Evolutionary conservation across 2,888 invertebrate genomes (phyloP).

Genomic region (Yponomeuta malinellus): DNA sequence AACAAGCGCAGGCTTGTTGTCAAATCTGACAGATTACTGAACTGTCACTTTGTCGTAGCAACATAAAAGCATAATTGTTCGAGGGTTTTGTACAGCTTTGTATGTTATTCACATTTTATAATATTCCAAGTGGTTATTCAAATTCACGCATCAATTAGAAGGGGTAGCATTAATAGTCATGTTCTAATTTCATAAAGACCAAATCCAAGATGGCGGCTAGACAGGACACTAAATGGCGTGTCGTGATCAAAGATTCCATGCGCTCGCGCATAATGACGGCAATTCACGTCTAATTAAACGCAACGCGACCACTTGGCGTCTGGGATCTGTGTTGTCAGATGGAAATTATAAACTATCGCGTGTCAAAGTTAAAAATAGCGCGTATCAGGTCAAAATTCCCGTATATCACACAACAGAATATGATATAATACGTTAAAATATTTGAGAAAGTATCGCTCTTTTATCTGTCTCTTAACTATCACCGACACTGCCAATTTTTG

Average conservation of each 20-base stretch:
- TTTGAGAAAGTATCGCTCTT: too few species aligned
- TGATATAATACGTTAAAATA: too few species aligned
- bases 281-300: conserved; percentile 1
- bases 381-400: too few species aligned
- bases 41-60: too few species aligned
- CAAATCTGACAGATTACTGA: too few species aligned
- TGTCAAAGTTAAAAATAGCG: too few species aligned
- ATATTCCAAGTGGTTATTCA: neutral
- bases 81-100: neutral
- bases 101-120: neutral
- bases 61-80: neutral
- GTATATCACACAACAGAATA: too few species aligned
- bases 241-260: neutral
- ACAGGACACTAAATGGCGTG: neutral
- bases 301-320: neutral
- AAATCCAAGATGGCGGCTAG: neutral
- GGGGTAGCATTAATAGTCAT: neutral
- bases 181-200: neutral
- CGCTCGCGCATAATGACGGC: neutral
- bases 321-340: neutral
- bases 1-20: too few species aligned
- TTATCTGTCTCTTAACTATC: too few species aligned
- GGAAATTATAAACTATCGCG: too few species aligned
- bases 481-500: too few species aligned
- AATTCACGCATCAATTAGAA: neutral